Evolutionary conservation across 1,140 invertebrate genomes (phyloP), one percentile per base, ranked within the genome.

Genomic region (Acyrthosiphon pisum): DNA sequence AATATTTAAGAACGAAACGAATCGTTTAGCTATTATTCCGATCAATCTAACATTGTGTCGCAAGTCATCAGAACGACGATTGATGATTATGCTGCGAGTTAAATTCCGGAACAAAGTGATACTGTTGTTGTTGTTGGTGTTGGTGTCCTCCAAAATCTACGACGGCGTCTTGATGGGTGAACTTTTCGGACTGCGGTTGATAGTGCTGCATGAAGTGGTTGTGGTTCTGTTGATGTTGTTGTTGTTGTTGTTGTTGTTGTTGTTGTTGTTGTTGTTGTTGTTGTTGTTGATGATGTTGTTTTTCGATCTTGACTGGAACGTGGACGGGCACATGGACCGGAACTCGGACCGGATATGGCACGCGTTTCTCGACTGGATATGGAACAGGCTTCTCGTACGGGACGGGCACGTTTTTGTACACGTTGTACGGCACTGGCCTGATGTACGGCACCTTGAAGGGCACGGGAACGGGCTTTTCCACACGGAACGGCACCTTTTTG

Each of bases 401-500:
- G 90, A 97, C 96, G 0, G 97, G 96, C 46, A 97, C 96, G 2
- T 97, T 97, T 94, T 97, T 97, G 89, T 97, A 96, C 0, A 97
- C 96, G 6, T 97, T 97, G 94, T 97, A 97, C 0, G 97, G 96
- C 48, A 93, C 84, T 0, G 86, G 93, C 35, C 93, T 56, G 37
- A 89, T 87, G n/a, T 46, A 48, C 23, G 93, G 50, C 7, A 97
- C 96, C 48, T 94, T 94, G 6, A 94, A 94, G 0, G 97, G 97
- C 41, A 97, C 96, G 94, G 97, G 97, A 8, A 97, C 97, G 0
- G 97, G 97, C 44, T 97, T 97, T 93, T 97, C 97, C 3, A 97
- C 97, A 6, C 97, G 96, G 95, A 96, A 97, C 0, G 97, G 97
- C 2, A 97, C 96, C 91, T 96, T 96, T 94, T 97, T 97, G 95